phyloP scores from a whole-genome alignment of 2,888 invertebrate species.

The Aleiodes testaceus region DNA sequence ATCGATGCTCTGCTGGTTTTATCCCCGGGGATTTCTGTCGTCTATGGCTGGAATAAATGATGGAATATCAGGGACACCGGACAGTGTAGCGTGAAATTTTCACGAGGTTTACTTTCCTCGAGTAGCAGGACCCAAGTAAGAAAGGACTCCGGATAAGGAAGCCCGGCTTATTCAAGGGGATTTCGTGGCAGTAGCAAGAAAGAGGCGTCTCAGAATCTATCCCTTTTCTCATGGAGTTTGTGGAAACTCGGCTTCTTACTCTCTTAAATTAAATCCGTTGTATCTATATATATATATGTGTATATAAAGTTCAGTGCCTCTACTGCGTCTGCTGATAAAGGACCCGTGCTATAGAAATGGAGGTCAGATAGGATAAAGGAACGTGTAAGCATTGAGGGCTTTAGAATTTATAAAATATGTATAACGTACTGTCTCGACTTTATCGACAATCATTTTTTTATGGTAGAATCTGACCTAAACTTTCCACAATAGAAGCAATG shows the following conservation, averaged over 20 bases:
- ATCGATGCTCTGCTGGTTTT: no score
- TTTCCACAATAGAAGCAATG: neutral
- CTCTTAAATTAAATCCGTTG: slow-evolving; percentile 52
- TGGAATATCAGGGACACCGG: neutral
- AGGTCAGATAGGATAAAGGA: slow-evolving; percentile 20
- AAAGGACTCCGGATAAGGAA: slow-evolving; percentile 23
- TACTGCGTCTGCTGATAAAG: slow-evolving; percentile 19
- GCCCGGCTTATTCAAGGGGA: slow-evolving; percentile 48
- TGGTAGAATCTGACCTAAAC: neutral
- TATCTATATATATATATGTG: neutral
- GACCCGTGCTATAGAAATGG: slow-evolving; percentile 7
- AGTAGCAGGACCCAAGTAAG: slow-evolving; percentile 10
- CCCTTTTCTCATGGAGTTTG: slow-evolving; percentile 24
- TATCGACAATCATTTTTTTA: slow-evolving; percentile 23
- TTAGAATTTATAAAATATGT: slow-evolving; percentile 13
- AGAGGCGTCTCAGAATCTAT: slow-evolving; percentile 5
- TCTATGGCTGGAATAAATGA: no score
- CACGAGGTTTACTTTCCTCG: slow-evolving; percentile 18
- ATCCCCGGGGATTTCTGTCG: no score
- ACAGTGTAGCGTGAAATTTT: slow-evolving; percentile 17
- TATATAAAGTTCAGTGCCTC: slow-evolving; percentile 2
- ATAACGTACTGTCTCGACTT: slow-evolving; percentile 1
- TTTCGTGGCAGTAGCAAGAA: slow-evolving; percentile 30
- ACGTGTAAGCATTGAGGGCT: slow-evolving; percentile 7
- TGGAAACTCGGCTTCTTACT: slow-evolving; percentile 44